Evolutionary conservation across 64 coral and sea anemone genomes (phyloP).

Genomic region (Actinia equina): DNA sequence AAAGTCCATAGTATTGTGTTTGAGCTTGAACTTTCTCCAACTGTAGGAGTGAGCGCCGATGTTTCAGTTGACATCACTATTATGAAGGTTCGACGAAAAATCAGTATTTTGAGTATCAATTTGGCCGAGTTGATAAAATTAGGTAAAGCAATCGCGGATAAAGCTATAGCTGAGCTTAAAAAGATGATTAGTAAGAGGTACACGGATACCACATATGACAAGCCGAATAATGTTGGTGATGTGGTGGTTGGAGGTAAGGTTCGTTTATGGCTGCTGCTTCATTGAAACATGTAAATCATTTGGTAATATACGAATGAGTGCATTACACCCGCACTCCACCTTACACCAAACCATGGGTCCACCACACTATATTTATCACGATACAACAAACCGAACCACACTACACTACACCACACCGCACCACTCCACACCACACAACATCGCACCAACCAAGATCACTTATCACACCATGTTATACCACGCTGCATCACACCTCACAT

Average conservation of each 20-base stretch:
- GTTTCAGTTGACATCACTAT: neutral
- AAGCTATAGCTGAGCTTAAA: conserved; percentile 54
- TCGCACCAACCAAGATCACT: neutral
- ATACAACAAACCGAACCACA: neutral
- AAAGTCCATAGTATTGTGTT: neutral
- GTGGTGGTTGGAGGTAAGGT: conserved; percentile 54
- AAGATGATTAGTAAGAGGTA: conserved; percentile 51
- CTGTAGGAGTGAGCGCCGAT: neutral
- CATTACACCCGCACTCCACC: neutral
- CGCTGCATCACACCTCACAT: too few relatives aligned
- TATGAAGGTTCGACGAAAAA: conserved; percentile 12
- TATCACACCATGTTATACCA: too few relatives aligned
- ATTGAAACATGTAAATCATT: neutral
- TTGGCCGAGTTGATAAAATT: conserved; percentile 55
- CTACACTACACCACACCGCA: neutral
- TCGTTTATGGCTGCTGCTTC: neutral
- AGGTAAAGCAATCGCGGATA: conserved; percentile 53
- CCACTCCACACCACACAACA: neutral
- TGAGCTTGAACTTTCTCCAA: neutral
- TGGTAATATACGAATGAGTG: neutral
- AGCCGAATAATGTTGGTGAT: conserved; percentile 61
- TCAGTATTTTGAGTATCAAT: conserved; percentile 59
- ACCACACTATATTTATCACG: neutral
- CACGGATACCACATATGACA: conserved; percentile 60
- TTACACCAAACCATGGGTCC: neutral